A percentile compares a stretch with the other conserved stretches of the same genome.
phyloP scores from a whole-genome alignment of 2,888 invertebrate genomes.

The Rotaria sp. region DNA sequence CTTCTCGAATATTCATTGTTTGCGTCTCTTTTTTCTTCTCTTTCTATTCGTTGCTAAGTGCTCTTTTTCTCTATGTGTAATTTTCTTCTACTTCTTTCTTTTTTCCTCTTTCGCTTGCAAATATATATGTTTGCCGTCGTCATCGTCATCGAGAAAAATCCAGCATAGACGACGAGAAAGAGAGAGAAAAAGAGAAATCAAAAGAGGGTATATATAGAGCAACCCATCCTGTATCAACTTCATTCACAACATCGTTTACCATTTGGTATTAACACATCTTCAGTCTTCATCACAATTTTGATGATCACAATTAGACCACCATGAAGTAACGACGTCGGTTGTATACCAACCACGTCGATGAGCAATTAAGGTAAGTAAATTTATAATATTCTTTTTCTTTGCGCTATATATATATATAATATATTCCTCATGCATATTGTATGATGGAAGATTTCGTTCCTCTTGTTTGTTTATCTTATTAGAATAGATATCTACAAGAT shows the following conservation, averaged over 20 bases:
- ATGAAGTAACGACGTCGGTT: not conserved
- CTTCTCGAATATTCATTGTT: not conserved
- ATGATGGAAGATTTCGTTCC: not conserved
- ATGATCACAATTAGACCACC: not conserved
- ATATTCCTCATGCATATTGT: not conserved
- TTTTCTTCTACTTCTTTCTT: not conserved
- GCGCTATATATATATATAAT: not conserved
- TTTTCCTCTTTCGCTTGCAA: not conserved
- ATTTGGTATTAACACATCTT: not conserved
- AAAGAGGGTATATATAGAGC: not conserved
- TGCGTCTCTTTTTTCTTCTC: not conserved
- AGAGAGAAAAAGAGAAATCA: not conserved
- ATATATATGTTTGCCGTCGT: not conserved
- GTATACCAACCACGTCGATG: not conserved
- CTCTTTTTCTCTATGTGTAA: not conserved
- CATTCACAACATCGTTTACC: not conserved
- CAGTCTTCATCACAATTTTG: not conserved
- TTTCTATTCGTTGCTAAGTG: not conserved
- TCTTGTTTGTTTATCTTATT: not conserved
- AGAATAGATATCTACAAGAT: not conserved
- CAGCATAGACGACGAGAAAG: not conserved
- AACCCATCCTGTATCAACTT: not conserved
- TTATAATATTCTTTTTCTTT: not conserved
- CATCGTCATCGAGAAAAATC: not conserved
- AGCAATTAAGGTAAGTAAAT: not conserved